Percentiles rank a stretch among this genome's conserved stretches.
Conservation (phyloP, 2,888 invertebrate species). For the Onchidella celtica region DNA sequence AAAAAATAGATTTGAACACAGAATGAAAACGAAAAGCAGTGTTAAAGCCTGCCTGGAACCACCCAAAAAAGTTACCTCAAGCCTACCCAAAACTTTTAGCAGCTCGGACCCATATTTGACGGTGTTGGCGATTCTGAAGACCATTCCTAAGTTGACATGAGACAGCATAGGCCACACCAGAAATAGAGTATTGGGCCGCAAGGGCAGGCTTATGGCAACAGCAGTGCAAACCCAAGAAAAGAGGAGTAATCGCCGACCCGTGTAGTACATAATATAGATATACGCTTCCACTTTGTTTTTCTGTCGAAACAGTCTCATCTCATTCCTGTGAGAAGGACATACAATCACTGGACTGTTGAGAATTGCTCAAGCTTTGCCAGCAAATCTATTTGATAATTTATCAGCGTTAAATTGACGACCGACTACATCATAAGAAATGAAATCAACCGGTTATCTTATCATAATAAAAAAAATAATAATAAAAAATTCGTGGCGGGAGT, state of each 20-base stretch:
- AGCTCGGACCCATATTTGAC: constrained; percentile 8
- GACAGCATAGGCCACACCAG: constrained; percentile 23
- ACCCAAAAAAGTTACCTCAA: constrained; percentile 28
- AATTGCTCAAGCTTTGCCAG: too few species aligned
- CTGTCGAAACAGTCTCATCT: background rate
- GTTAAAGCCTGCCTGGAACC: constrained; percentile 18
- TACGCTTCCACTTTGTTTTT: constrained; percentile 12
- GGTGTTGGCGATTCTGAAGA: constrained; percentile 20
- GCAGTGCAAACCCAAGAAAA: background rate
- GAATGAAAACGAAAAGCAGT: background rate
- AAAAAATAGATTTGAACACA: too few species aligned
- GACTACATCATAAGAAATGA: too few species aligned
- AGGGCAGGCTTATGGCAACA: background rate
- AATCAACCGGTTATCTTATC: too few species aligned
- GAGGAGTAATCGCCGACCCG: constrained; percentile 7
- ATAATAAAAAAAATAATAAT: too few species aligned
- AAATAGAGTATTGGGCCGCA: background rate
- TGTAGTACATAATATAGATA: constrained; percentile 7
- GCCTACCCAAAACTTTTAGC: constrained; percentile 2
- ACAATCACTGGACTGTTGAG: too few species aligned
- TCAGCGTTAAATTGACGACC: too few species aligned
- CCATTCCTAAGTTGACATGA: constrained; percentile 9
- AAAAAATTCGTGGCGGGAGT: too few species aligned
- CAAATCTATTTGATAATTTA: too few species aligned
- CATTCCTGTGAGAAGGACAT: constrained; percentile 14